Base-by-base conservation (phyloP, 2,797 vertebrate genomes). In the Cheirogaleus major region DNA sequence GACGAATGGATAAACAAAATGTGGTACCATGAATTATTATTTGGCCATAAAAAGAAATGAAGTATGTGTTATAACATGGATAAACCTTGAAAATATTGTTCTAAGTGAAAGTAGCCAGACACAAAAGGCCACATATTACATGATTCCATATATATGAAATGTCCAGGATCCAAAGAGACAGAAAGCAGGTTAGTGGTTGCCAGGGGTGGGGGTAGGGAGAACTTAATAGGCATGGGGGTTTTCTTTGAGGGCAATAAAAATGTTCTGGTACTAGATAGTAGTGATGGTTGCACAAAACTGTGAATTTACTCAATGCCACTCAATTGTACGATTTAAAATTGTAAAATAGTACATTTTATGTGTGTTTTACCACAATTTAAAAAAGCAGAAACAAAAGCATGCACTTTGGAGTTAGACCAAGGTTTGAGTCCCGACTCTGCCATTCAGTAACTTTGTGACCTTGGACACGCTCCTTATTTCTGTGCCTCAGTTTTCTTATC, bases 11-110 rank as follows among this genome's bases (percentile, higher is more conserved):
- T 84, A 35, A 83, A 85, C 32, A 92, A 94, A 85, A 73, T 52
- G 27, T 75, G 43, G 3, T 61, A 55, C 20, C 86, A 72, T 20
- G 35, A 75, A 38, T 82, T 55, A 50, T 41, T 65, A 69, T 78
- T 76, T 82, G 83, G 50, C 30, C 41, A 61, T 30, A 89, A 79
- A 81, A 89, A 65, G 35, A 9, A 96, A 85, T 85, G 67, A 91
- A 55, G 35, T 79, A 38, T 4, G 5, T 73, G 50, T 30, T 85
- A 72, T 6, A 75, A 30, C 18, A 50, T 35, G 41, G 48, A 70
- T 75, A 38, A 83, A 57, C 14, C 35, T 50, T 79, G 76, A 59
- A 96, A 83, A 55, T 50, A 63, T 18, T 48, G 67, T 72, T 63
- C 30, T 41, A 63, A 75, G 43, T 70, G 50, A 52, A 63, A 82